Conservation (phyloP, 2,113 vertebrate species). For the Ophthalmolycus amberensis region DNA sequence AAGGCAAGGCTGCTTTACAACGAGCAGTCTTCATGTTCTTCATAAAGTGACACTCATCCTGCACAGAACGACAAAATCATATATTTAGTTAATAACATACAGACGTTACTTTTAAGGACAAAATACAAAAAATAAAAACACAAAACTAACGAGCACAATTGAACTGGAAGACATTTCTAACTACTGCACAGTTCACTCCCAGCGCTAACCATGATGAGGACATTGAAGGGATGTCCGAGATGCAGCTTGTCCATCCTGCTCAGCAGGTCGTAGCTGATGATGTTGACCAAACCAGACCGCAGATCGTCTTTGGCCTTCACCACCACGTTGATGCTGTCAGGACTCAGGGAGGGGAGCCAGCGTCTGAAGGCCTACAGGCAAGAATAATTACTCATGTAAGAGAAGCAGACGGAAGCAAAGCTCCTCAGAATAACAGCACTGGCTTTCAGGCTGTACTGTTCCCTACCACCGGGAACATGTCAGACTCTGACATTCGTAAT, state of each 20-base stretch:
- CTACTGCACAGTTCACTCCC: not conserved
- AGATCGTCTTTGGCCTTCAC: conserved; percentile 89
- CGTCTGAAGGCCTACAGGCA: conserved; percentile 88
- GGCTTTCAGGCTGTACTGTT: not conserved
- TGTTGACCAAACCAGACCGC: conserved; percentile 88
- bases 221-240: conserved; percentile 84
- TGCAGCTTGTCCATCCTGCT: conserved; percentile 90
- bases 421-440: not conserved
- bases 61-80: conserved; percentile 55
- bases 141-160: not conserved
- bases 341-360: conserved; percentile 92
- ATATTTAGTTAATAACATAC: not conserved
- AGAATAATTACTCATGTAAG: not conserved
- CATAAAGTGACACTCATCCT: conserved; percentile 98
- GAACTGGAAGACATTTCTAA: not conserved
- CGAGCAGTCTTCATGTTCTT: conserved; percentile 96
- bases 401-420: conserved; percentile 14
- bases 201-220: conserved; percentile 92
- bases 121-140: not conserved
- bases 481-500: not conserved
- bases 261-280: conserved; percentile 96
- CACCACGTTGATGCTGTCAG: conserved; percentile 89
- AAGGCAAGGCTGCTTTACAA: conserved; percentile 90
- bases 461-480: not conserved
- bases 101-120: not conserved